A percentile compares a stretch with the other conserved stretches of the same genome.
phyloP scores from a whole-genome alignment of 2,113 vertebrate genomes.

The Sinocyclocheilus anshuiensis region DNA sequence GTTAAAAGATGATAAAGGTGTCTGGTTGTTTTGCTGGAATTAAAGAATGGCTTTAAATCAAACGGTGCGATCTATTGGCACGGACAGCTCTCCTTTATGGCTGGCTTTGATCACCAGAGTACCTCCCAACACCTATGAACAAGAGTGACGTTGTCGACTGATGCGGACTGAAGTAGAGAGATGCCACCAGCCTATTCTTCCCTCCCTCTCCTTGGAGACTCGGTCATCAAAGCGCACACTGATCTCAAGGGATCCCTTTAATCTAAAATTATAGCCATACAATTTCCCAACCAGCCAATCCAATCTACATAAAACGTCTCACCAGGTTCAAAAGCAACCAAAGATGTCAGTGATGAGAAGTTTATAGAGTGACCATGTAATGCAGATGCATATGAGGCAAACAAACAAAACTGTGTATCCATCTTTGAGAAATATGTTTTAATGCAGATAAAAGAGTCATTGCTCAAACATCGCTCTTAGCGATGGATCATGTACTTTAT shows the following conservation, averaged over 20 bases:
- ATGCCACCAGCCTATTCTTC: slow-evolving; percentile 6
- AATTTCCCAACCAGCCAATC: slow-evolving; percentile 46
- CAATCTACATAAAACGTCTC: slow-evolving; percentile 53
- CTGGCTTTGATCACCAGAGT: slow-evolving; percentile 46
- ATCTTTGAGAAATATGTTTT: neutral
- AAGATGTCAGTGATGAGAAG: slow-evolving; percentile 6
- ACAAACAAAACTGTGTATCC: neutral
- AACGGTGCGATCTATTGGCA: slow-evolving; percentile 35
- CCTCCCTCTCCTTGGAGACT: slow-evolving; percentile 19
- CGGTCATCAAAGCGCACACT: slow-evolving; percentile 41
- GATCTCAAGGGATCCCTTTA: slow-evolving; percentile 52
- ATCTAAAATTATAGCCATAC: slow-evolving; percentile 50
- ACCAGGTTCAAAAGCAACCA: slow-evolving; percentile 35
- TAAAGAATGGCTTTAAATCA: slow-evolving; percentile 33
- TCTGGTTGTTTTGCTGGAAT: neutral
- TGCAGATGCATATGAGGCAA: neutral
- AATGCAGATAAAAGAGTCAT: neutral
- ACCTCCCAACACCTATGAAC: slow-evolving; percentile 33
- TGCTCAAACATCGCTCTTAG: neutral
- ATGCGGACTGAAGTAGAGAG: slow-evolving; percentile 28
- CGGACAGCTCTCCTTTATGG: slow-evolving; percentile 29
- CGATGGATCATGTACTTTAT: neutral
- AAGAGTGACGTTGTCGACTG: slow-evolving; percentile 11
- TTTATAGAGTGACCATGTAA: slow-evolving; percentile 6
- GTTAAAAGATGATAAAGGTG: neutral